Evolutionary conservation across 2,888 invertebrate genomes (phyloP), one percentile per base, ranked within the genome.

Genomic region (Chrysina gloriosa): DNA sequence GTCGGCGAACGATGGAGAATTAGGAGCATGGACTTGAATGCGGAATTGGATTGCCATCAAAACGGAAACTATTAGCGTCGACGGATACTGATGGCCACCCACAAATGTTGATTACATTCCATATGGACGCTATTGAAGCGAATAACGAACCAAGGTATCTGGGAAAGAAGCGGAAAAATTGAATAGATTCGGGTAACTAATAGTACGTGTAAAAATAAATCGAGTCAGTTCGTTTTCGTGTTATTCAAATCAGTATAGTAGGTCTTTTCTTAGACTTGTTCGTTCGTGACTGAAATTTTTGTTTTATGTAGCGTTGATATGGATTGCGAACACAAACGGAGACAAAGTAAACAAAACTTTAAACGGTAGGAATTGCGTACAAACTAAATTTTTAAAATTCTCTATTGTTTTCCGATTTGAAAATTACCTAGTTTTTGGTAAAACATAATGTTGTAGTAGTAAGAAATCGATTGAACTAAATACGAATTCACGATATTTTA

Each of bases 31-130:
- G 34, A 19, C 19, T 11, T 16, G 34, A 19, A 34, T 54, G 34
- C 31, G 34, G 31, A 47, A 47, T 47, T 23, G 54, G 19, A 54
- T 54, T 54, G 16, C 21, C 31, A 56, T 34, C 31, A 54, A 31
- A 54, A 34, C 31, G 19, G 34, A 54, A 54, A 34, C 31, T 54
- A 34, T 34, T 54, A 54, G 16, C 31, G 54, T 34, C 9, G 54
- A 34, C 34, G 34, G 34, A 34, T 34, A 34, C 34, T 34, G 34
- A 34, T 34, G 34, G 34, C 34, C 11, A 34, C 4, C 34, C 34
- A 11, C 34, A 34, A 34, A 34, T 3, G 34, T 34, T n/a, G 11
- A n/a, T 11, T n/a, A 34, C 34, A 34, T 34, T 34, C 9, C 34
- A 11, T n/a, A 34, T 34, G 34, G 34, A 34, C 34, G 11, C 4